Percentiles rank a stretch among this genome's conserved stretches.
Conservation (phyloP, 2,888 invertebrate genomes). For the Conchocele bisecta region DNA sequence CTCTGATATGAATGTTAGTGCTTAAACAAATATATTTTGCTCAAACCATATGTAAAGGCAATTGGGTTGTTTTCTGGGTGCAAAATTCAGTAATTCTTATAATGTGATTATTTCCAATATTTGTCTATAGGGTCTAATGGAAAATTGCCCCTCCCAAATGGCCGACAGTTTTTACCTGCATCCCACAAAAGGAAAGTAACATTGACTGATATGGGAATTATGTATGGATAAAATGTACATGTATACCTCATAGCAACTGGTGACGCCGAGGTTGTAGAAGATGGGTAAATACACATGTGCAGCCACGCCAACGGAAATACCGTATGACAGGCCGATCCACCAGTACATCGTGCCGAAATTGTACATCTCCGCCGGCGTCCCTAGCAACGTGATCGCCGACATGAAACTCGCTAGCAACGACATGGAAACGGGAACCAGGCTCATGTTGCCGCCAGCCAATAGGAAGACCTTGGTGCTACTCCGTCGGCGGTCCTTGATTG, state of each 20-base stretch:
- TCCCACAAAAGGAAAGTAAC: no score
- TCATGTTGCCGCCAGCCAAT: slow-evolving; percentile 78
- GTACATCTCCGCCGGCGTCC: slow-evolving; percentile 80
- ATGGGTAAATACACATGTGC: slow-evolving; percentile 73
- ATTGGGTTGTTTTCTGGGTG: no score
- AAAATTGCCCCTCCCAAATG: no score
- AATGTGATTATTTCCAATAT: no score
- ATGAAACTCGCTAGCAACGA: slow-evolving; percentile 75
- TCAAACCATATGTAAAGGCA: no score
- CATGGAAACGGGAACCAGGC: slow-evolving; percentile 70
- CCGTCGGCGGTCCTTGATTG: slow-evolving; percentile 71
- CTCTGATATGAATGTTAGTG: no score
- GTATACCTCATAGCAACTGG: slow-evolving; percentile 76
- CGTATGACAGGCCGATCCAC: slow-evolving; percentile 74
- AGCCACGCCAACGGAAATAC: slow-evolving; percentile 72
- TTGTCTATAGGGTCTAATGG: no score
- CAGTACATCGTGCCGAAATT: slow-evolving; percentile 74
- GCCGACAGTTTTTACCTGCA: no score
- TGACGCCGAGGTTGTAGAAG: slow-evolving; percentile 71
- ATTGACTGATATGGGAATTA: no score
- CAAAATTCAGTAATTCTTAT: no score
- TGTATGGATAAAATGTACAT: no score
- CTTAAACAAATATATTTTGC: no score
- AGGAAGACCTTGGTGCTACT: slow-evolving; percentile 72
- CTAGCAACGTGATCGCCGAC: slow-evolving; percentile 75